Conservation (phyloP, 2,113 vertebrate genomes). For the Oreochromis aureus region DNA sequence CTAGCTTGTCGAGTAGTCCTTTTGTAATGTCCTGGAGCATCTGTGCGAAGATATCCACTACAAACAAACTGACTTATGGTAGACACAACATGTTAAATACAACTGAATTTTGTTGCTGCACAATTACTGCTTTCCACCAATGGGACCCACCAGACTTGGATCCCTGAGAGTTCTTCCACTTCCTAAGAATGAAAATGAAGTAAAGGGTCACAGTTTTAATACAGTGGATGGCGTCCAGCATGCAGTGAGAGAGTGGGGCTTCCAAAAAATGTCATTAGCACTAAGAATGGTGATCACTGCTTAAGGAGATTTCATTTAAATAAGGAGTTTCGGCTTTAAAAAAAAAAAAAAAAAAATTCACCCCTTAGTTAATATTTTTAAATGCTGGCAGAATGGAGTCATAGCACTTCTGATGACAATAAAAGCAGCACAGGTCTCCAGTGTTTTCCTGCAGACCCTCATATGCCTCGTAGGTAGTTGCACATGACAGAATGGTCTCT, state of each 20-base stretch:
- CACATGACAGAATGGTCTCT: not conserved
- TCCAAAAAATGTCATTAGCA: too few species aligned
- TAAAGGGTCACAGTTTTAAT: not conserved
- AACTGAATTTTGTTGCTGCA: not conserved
- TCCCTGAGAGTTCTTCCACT: not conserved
- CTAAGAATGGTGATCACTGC: not conserved
- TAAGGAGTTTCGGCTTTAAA: not conserved
- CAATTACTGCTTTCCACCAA: not conserved
- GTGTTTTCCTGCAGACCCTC: not conserved
- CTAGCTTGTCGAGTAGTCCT: not conserved
- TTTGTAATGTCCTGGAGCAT: not conserved
- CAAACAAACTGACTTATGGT: not conserved
- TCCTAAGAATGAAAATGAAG: not conserved
- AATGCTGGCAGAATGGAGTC: not conserved
- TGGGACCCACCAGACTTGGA: not conserved
- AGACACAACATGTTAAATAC: not conserved
- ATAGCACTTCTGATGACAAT: too few species aligned
- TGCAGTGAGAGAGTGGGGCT: not conserved
- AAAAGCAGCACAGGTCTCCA: not conserved
- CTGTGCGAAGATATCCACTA: not conserved
- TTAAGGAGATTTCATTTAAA: not conserved
- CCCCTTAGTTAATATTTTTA: not conserved
- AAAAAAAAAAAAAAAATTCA: not conserved
- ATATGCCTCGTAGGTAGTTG: rapidly evolving
- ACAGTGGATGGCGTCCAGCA: not conserved